phyloP scores from a whole-genome alignment of 2,797 vertebrate genomes.

The Hoplostethus atlanticus region DNA sequence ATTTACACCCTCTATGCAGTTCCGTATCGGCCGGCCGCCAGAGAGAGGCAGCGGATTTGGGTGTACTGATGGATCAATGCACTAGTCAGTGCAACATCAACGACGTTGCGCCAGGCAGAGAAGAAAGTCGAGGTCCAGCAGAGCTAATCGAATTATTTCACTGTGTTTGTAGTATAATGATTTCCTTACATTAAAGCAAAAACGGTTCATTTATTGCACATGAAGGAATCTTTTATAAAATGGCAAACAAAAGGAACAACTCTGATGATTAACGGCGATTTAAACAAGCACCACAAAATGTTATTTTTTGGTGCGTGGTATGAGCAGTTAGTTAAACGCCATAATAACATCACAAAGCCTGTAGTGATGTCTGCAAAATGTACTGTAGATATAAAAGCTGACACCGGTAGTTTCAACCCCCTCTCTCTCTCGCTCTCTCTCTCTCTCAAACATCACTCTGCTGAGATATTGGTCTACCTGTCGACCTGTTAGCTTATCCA shows the following conservation, averaged over 20 bases:
- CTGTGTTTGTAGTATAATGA: neutral
- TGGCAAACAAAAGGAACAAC: neutral
- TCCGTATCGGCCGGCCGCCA: constrained; percentile 48
- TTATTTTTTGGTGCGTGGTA: neutral
- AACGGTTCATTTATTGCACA: neutral
- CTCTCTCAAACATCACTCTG: neutral
- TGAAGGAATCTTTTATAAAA: too few relatives aligned
- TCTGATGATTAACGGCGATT: constrained; percentile 1
- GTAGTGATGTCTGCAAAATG: neutral
- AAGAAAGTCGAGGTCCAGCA: constrained; percentile 12
- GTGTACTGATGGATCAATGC: constrained; percentile 57
- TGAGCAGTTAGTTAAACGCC: neutral
- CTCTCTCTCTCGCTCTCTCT: too few relatives aligned
- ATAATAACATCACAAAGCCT: neutral
- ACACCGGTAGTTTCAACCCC: neutral
- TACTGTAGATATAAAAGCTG: neutral
- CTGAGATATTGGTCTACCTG: too few relatives aligned
- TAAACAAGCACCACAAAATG: neutral
- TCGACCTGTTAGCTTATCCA: too few relatives aligned
- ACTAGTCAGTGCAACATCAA: constrained; percentile 52
- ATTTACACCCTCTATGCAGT: constrained; percentile 56
- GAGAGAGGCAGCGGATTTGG: constrained; percentile 42
- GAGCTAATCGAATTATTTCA: constrained; percentile 20
- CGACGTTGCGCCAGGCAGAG: constrained; percentile 35
- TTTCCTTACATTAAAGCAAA: constrained; percentile 8